Evolutionary conservation across 1,140 invertebrate species (phyloP).

Genomic region (Physella acuta): DNA sequence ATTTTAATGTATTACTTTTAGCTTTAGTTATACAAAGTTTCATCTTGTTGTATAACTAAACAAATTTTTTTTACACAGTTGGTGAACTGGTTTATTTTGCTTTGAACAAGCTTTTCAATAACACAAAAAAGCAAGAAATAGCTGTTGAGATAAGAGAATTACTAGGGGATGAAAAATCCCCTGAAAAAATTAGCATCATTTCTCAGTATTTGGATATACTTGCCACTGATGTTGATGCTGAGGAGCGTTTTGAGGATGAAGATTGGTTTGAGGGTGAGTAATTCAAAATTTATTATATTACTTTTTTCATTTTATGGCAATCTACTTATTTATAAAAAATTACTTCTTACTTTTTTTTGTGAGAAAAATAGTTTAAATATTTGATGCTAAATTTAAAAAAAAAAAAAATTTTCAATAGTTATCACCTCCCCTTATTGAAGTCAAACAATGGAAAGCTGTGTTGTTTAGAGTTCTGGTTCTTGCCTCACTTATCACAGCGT

Average conservation of each 20-base stretch:
- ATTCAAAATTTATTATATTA: too few species aligned
- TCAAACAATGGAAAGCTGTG: neutral
- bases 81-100: slow-evolving; percentile 46
- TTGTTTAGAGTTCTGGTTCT: neutral
- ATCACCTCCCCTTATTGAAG: too few species aligned
- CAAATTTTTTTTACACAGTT: slow-evolving; percentile 29
- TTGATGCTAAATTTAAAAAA: too few species aligned
- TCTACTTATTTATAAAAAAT: too few species aligned
- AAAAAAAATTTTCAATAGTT: too few species aligned
- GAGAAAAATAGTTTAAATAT: too few species aligned
- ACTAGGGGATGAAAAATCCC: slow-evolving; percentile 39
- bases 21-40: neutral
- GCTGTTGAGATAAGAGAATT: slow-evolving; percentile 46
- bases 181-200: slow-evolving; percentile 48
- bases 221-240: slow-evolving; percentile 42
- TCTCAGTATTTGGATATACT: slow-evolving; percentile 50
- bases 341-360: too few species aligned
- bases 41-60: neutral
- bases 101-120: slow-evolving; percentile 41
- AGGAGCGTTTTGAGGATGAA: slow-evolving; percentile 48
- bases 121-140: slow-evolving; percentile 42
- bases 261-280: slow-evolving; percentile 54
- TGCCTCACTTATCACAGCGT: neutral
- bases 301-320: too few species aligned
- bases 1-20: neutral